These are phyloP conservation scores for Paralichthys olivaceus DNA, from an alignment of 2,113 vertebrate species.

Conservation along the genomic window DNA sequence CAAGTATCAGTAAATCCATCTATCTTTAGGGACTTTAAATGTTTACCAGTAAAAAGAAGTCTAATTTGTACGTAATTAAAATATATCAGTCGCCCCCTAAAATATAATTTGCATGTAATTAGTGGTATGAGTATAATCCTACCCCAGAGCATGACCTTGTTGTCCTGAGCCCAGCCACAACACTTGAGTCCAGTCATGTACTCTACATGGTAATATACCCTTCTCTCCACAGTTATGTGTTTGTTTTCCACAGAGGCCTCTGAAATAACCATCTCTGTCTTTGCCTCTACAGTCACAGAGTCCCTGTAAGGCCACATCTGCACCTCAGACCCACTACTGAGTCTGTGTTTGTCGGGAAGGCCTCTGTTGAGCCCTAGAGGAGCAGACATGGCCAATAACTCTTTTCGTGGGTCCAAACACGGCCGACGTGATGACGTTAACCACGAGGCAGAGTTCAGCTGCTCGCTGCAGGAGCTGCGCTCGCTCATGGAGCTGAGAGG, in stretches of 20 bases:
- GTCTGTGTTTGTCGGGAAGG: constrained; percentile 71
- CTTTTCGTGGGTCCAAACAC: constrained; percentile 90
- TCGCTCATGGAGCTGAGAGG: constrained; percentile 95
- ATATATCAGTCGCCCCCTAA: background rate
- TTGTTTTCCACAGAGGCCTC: background rate
- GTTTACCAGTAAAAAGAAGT: too few relatives aligned
- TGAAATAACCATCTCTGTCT: background rate
- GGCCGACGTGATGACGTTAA: constrained; percentile 86
- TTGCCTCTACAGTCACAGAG: constrained; percentile 38
- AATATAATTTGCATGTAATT: background rate
- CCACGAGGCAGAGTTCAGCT: constrained; percentile 89
- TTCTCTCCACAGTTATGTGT: background rate
- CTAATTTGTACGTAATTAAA: too few relatives aligned
- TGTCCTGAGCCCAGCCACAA: background rate
- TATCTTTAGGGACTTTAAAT: too few relatives aligned
- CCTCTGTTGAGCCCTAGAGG: constrained; percentile 75
- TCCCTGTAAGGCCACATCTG: constrained; percentile 49
- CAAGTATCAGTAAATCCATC: too few relatives aligned
- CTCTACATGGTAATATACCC: background rate
- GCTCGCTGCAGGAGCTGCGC: constrained; percentile 89
- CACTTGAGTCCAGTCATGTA: background rate
- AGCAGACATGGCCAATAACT: constrained; percentile 92
- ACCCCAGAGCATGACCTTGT: background rate
- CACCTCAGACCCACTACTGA: constrained; percentile 56
- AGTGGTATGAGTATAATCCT: background rate